Base-by-base conservation (phyloP, 2,888 invertebrate species). In the Conomelus anceps region DNA sequence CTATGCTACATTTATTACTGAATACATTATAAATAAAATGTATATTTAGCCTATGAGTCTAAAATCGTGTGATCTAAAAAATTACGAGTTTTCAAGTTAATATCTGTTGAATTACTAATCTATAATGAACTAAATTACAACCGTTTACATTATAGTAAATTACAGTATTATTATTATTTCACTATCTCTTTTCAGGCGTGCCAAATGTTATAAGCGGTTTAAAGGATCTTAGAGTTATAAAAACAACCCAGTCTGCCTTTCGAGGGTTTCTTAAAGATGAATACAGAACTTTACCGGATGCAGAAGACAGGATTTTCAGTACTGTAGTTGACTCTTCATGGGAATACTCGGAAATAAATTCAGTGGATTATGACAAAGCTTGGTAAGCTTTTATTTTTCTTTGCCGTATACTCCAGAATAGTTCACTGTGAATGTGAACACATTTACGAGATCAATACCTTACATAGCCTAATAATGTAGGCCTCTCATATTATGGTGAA, bases 201-300 rank as follows among this genome's bases (percentile, higher is more conserved):
- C 94, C 96, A 11, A 93, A 94, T 89, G 95, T 97, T 86, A 95
- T 95, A 89, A 96, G 96, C 11, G 97, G 97, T 11, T 93, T 97
- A 89, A 95, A 95, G 91, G 95, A 95, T 23, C 94, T 97, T 23
- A 94, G 96, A 84, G 95, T 97, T 0, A 93, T 97, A 90, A 97
- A 97, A 93, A 97, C 97, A 0, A 97, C 97, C 0, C 96, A 97
- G 92, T 97, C 97, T 0, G 95, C 96, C 0, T 97, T 97, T 92
- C 96, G 95, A 1, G 96, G 97, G 93, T 97, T 97, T 92, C 95
- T 97, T 23, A 95, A 96, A 92, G 97, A 97, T 92, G 97, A 96
- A 92, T 97, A 96, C 93, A 95, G 97, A 24, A 96, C 96, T 0
- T 93, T 97, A 22, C 95, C 96, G 0, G 97, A 97, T 93, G 95